Conservation (phyloP, 2,113 vertebrate species). For the Eptesicus fuscus region DNA sequence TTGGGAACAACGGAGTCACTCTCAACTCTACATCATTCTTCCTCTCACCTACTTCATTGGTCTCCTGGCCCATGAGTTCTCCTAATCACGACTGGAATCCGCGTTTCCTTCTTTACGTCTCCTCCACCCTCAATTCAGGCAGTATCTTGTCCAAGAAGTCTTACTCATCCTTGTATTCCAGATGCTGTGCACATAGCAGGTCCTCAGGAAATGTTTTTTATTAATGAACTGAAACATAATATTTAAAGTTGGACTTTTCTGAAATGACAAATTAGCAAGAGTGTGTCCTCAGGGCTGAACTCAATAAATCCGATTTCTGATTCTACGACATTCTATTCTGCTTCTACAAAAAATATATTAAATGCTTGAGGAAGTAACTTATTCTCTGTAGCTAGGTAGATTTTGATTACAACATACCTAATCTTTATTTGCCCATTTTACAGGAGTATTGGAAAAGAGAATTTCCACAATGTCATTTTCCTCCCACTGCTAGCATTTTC, state of each 20-base stretch:
- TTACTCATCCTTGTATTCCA: neutral
- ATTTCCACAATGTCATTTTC: neutral
- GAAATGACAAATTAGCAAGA: neutral
- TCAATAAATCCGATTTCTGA: neutral
- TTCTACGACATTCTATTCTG: neutral
- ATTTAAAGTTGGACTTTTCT: neutral
- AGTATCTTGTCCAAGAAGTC: neutral
- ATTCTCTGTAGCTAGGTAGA: neutral
- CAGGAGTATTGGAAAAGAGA: neutral
- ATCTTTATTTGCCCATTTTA: neutral
- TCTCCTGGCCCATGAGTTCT: neutral
- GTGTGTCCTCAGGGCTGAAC: neutral
- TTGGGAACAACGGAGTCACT: neutral
- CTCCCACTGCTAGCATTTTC: neutral
- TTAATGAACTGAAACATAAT: neutral
- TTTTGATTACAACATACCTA: neutral
- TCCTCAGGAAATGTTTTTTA: neutral
- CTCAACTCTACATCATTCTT: too few relatives aligned
- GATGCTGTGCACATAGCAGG: too few relatives aligned
- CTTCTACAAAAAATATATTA: neutral
- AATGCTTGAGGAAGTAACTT: neutral
- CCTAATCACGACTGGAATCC: neutral
- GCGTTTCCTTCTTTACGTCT: neutral
- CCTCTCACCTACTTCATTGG: neutral
- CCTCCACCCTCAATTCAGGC: neutral